Conservation (phyloP, 2,113 vertebrate genomes). For the Sarotherodon lohbergeri region DNA sequence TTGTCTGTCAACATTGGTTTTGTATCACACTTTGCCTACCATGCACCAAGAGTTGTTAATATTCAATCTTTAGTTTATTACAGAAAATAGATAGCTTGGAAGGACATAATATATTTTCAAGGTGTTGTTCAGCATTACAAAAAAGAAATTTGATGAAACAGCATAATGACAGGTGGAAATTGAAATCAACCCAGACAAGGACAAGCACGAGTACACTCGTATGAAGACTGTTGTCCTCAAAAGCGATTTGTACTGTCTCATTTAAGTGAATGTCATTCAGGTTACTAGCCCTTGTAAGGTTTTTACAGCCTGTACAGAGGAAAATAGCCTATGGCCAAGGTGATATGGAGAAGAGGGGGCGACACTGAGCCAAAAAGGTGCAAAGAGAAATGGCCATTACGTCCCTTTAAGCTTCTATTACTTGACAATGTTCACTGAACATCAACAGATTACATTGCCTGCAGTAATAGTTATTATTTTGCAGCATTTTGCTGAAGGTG, state of each 20-base stretch:
- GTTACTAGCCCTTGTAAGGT: constrained; percentile 14
- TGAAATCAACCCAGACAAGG: not conserved
- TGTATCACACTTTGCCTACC: not conserved
- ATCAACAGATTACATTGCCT: constrained; percentile 6
- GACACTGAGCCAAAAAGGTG: not conserved
- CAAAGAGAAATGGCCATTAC: not conserved
- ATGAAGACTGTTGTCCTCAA: not conserved
- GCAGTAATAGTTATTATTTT: not conserved
- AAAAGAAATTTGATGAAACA: not conserved
- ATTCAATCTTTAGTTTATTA: not conserved
- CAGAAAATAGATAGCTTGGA: not conserved
- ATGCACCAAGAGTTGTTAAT: not conserved
- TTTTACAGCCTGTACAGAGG: constrained; percentile 2
- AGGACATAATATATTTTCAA: not conserved
- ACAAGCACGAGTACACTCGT: not conserved
- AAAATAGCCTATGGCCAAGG: constrained; percentile 11
- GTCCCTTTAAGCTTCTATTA: not conserved
- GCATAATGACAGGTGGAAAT: not conserved
- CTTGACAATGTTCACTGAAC: constrained; percentile 5
- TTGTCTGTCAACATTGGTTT: not conserved
- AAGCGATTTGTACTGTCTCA: not conserved
- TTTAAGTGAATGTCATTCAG: not conserved
- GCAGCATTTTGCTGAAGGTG: not conserved
- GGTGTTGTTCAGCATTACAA: not conserved
- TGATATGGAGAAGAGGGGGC: not conserved